Percentiles rank a stretch among this genome's conserved stretches.
Conservation (phyloP, 2,113 vertebrate genomes). For the Macroglossus sobrinus region DNA sequence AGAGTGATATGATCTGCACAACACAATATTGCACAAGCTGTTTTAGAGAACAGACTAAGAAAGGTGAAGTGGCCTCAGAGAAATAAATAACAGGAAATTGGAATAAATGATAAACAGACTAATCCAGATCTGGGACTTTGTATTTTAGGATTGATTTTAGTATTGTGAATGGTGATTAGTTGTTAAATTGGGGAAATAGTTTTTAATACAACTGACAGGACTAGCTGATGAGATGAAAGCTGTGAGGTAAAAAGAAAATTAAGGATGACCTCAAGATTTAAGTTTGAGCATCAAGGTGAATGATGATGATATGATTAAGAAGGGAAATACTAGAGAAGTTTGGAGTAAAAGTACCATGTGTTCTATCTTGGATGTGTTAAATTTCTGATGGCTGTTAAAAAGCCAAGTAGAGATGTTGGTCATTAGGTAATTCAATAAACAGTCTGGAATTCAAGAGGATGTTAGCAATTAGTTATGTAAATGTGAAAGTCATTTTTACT, state of each 20-base stretch:
- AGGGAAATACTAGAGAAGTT: neutral
- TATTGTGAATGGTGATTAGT: neutral
- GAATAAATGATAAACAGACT: neutral
- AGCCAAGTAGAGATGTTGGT: neutral
- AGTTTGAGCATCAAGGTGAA: neutral
- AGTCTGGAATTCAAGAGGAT: neutral
- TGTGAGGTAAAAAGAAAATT: neutral
- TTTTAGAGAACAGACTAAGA: neutral
- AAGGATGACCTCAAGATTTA: neutral
- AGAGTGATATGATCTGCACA: neutral
- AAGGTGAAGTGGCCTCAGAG: neutral
- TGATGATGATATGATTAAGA: neutral
- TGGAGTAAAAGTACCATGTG: neutral
- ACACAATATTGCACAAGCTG: neutral
- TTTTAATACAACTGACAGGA: neutral
- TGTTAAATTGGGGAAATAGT: neutral
- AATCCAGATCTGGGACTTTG: neutral
- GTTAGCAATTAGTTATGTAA: neutral
- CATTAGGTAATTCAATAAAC: neutral
- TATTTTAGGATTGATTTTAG: neutral
- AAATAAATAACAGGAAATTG: neutral
- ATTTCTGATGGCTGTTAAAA: neutral
- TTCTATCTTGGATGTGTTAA: neutral
- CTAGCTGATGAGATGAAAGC: neutral
- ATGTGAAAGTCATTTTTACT: neutral